phyloP scores from a whole-genome alignment of 2,888 invertebrate genomes.

The Baronia brevicornis region DNA sequence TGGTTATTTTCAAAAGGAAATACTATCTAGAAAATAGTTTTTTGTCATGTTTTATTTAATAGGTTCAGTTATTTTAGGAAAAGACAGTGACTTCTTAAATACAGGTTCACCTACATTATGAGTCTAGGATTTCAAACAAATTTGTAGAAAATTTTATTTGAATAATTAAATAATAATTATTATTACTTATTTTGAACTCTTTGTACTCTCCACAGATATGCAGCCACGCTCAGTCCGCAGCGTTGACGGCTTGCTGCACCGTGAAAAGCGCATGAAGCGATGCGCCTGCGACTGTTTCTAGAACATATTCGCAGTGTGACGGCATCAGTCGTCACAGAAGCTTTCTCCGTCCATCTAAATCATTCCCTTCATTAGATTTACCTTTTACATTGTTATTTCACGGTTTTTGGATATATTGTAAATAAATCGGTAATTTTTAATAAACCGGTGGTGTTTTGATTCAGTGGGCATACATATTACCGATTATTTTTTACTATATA shows the following conservation, averaged over 20 bases:
- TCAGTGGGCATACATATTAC: constrained; percentile 12
- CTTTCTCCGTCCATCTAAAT: constrained; percentile 24
- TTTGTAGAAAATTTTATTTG: too few species aligned
- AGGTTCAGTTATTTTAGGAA: too few species aligned
- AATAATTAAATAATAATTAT: too few species aligned
- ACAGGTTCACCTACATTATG: too few species aligned
- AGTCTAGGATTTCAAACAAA: too few species aligned
- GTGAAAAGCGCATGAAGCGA: constrained; percentile 81
- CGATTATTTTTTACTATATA: constrained; percentile 11
- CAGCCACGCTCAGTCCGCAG: constrained; percentile 84
- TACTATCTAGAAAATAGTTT: too few species aligned
- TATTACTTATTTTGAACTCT: too few species aligned
- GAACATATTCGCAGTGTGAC: constrained; percentile 24
- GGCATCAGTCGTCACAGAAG: constrained; percentile 14
- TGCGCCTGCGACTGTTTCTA: constrained; percentile 85
- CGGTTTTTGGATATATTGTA: constrained; percentile 29
- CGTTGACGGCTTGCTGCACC: constrained; percentile 68
- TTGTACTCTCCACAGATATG: constrained; percentile 78
- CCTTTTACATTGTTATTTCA: constrained; percentile 16
- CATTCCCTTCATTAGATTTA: constrained; percentile 13
- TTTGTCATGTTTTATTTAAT: too few species aligned
- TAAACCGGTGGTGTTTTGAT: constrained; percentile 19
- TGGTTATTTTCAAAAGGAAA: too few species aligned
- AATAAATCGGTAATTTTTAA: constrained; percentile 22
- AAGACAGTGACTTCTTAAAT: too few species aligned